Evolutionary conservation across 2,797 vertebrate genomes (phyloP).

Genomic region (Mus minutoides): DNA sequence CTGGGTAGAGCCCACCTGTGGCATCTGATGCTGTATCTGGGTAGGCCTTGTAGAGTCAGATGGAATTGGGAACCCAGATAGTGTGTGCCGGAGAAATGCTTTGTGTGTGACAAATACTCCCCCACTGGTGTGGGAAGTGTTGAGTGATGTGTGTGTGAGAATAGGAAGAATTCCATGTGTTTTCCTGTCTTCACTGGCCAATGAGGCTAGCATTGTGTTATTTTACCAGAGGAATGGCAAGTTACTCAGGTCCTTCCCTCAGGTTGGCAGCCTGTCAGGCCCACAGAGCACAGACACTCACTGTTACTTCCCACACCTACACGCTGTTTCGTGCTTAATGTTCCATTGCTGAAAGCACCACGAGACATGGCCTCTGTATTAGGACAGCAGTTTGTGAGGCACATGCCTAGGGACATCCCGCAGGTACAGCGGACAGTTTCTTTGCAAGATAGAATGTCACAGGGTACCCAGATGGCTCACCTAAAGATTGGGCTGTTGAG

Average conservation of each 20-base stretch:
- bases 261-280: background rate
- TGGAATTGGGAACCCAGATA: background rate
- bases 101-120: background rate
- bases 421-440: background rate
- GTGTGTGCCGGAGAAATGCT: background rate
- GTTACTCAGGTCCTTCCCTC: fast-evolving
- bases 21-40: background rate
- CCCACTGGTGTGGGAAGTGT: background rate
- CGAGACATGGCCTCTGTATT: background rate
- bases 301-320: background rate
- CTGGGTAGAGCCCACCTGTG: background rate
- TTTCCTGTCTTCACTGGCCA: background rate
- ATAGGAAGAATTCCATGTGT: background rate
- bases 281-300: background rate
- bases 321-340: background rate
- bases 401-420: background rate
- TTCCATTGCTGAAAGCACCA: background rate
- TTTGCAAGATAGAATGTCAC: background rate
- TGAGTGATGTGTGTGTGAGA: background rate
- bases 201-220: background rate
- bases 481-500: background rate
- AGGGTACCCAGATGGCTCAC: background rate
- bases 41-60: background rate
- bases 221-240: too few species aligned
- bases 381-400: background rate